These are phyloP conservation scores for Steinernema carpocapsae DNA, from an alignment of 2,888 invertebrate species.

Conservation along the genomic window DNA sequence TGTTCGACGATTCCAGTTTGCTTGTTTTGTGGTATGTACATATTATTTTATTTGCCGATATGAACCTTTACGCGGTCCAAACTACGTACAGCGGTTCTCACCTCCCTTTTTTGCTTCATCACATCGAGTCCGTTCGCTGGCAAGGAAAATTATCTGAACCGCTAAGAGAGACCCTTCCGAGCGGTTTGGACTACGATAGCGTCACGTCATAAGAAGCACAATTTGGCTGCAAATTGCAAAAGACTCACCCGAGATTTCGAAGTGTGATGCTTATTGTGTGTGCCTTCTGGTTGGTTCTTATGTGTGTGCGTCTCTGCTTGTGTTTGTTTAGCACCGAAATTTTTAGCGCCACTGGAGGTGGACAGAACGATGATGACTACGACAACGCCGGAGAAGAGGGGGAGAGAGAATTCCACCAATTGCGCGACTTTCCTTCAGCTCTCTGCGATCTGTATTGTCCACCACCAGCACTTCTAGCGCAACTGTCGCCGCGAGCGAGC, in stretches of 20 bases:
- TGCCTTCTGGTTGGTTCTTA: constrained; percentile 33
- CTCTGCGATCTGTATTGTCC: constrained; percentile 34
- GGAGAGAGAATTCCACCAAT: constrained; percentile 34
- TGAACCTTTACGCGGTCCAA: background rate
- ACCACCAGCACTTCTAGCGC: background rate
- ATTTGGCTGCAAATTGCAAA: constrained; percentile 14
- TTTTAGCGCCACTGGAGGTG: constrained; percentile 34
- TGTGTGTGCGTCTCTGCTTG: constrained; percentile 31
- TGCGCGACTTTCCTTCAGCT: constrained; percentile 34
- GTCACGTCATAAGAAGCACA: background rate
- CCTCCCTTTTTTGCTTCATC: background rate
- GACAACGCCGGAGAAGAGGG: constrained; percentile 23
- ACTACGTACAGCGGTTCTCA: constrained; percentile 23
- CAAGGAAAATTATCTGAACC: background rate
- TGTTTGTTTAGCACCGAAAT: constrained; percentile 34
- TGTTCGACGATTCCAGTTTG: constrained; percentile 35
- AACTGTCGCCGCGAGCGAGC: constrained; percentile 34
- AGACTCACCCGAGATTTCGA: constrained; percentile 8
- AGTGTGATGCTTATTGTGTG: constrained; percentile 31
- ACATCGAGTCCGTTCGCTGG: background rate
- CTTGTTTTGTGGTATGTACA: constrained; percentile 35
- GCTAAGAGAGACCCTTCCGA: background rate
- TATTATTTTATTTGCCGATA: constrained; percentile 29
- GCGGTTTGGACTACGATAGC: background rate
- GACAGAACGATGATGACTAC: constrained; percentile 32